phyloP scores from a whole-genome alignment of 2,888 invertebrate genomes.

The Labia minor region DNA sequence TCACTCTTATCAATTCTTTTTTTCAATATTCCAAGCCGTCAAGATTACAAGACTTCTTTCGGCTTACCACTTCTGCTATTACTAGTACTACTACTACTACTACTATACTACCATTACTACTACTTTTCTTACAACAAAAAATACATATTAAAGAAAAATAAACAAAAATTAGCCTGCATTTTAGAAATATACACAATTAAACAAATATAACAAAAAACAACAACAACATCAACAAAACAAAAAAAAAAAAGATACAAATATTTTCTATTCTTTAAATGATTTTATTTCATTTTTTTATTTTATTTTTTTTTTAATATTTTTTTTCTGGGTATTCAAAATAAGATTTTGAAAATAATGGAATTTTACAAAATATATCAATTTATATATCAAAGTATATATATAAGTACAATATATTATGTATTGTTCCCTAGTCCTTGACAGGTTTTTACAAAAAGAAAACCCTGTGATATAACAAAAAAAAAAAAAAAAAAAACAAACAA shows the following conservation, averaged over 20 bases:
- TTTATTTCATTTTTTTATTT: no score
- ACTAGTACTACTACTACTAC: neutral
- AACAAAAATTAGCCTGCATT: no score
- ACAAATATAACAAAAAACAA: no score
- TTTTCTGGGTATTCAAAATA: neutral
- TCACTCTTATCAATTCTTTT: neutral
- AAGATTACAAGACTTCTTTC: neutral
- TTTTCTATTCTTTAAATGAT: neutral
- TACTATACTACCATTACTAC: no score
- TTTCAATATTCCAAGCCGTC: neutral
- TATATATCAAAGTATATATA: neutral
- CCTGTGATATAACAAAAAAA: neutral
- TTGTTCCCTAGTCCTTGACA: neutral
- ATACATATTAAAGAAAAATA: no score
- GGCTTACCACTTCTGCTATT: neutral
- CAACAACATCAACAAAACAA: no score
- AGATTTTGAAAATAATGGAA: neutral
- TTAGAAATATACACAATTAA: no score
- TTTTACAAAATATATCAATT: no score
- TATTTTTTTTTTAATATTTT: no score
- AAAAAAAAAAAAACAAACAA: no score
- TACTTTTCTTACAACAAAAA: no score
- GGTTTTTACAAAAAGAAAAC: neutral
- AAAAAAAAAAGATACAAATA: no score
- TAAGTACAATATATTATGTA: neutral